Conservation (phyloP, 2,113 vertebrate species). For the Charadrius vociferus region DNA sequence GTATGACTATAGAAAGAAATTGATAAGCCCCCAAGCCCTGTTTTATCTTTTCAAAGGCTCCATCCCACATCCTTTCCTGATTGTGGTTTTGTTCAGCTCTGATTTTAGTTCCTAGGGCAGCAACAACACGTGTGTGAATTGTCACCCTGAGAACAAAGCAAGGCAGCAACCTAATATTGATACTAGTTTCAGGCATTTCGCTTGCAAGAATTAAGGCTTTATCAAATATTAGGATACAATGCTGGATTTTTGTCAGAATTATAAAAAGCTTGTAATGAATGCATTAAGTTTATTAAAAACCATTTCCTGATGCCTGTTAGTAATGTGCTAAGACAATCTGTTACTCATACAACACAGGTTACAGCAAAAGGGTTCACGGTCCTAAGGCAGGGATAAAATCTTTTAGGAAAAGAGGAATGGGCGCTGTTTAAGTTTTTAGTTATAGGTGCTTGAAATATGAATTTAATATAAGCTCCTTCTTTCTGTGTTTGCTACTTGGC, state of each 20-base stretch:
- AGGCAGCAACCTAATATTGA: not conserved
- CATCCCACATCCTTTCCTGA: not conserved
- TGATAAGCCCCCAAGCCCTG: not conserved
- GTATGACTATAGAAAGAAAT: not conserved
- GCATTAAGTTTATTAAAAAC: slow-evolving; percentile 3
- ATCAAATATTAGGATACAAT: not conserved
- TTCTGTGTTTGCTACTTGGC: not conserved
- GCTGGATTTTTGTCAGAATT: not conserved
- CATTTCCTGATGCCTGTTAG: not conserved
- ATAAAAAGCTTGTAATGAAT: not conserved
- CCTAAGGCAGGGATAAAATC: not conserved
- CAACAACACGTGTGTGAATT: not conserved
- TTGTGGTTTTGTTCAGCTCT: not conserved
- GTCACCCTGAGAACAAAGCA: not conserved
- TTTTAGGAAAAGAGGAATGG: not conserved
- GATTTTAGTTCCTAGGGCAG: not conserved
- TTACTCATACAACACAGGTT: not conserved
- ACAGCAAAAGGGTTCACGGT: not conserved
- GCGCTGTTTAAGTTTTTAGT: not conserved
- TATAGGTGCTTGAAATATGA: slow-evolving; percentile 3
- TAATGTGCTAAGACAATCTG: not conserved
- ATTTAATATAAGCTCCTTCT: not conserved
- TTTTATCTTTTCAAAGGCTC: not conserved
- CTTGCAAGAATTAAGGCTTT: not conserved
- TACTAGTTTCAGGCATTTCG: not conserved